Evolutionary conservation across 2,888 invertebrate genomes (phyloP), one percentile per base, ranked within the genome.

Genomic region (Emesis russula): DNA sequence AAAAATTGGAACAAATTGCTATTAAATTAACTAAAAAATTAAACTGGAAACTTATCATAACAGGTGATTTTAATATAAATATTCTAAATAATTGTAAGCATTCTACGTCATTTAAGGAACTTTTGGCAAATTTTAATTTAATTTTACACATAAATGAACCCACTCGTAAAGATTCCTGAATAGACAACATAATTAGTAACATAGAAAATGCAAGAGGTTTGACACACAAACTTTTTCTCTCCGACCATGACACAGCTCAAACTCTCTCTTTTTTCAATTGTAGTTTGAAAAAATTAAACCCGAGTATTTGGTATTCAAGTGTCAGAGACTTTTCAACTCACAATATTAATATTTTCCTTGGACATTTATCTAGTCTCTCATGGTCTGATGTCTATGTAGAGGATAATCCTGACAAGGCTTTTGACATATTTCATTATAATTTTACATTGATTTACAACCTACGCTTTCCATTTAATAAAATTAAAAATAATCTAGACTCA

Each of bases 201-300:
- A 18, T 58, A n/a, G n/a, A n/a, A 58, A 58, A 58, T 11, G 58
- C 58, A 18, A 18, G 11, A 58, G 58, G 58, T n/a, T 11, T 58
- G 58, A 58, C 58, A 3, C 63, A 63, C 11, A 63, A 63, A 63
- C 63, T 63, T 63, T 63, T 63, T 63, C 63, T 63, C 9, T 63
- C 63, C 11, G 63, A 63, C 9, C 25, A 63, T 63, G 63, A 63
- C n/a, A 63, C 25, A 63, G 63, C 63, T 9, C 63, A 25, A 11
- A 63, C 63, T 6, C 63, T 63, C 4, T 1, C 63, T 1, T 0
- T 63, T 25, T 25, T 25, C 25, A 25, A 25, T 25, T 25, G 25
- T 25, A 25, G 25, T 25, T 25, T 25, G 25, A 25, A 25, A 25
- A 25, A 25, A 25, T 25, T 25, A 25, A 25, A 25, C 25, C 25